A percentile compares a stretch with the other conserved stretches of the same genome.
Conservation (phyloP, 2,797 vertebrate genomes). For the Amphiprion clarkii region DNA sequence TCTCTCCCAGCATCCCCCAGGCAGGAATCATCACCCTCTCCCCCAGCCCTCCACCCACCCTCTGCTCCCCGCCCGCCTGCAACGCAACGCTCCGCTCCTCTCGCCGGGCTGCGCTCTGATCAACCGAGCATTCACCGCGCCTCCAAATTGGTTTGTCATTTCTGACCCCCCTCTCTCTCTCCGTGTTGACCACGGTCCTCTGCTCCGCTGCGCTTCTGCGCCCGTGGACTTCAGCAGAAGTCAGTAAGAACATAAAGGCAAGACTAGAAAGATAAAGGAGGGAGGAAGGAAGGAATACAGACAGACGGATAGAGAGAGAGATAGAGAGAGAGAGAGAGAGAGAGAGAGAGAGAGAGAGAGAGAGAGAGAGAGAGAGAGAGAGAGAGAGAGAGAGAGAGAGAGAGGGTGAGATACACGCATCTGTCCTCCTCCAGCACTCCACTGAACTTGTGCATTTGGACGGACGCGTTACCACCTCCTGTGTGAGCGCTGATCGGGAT, state of each 20-base stretch:
- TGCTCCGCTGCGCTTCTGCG: conserved; percentile 59
- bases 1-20: conserved; percentile 71
- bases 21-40: conserved; percentile 74
- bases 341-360: conserved; percentile 53
- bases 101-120: conserved; percentile 70
- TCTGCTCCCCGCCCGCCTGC: conserved; percentile 66
- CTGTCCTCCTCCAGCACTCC: conserved; percentile 72
- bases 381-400: conserved; percentile 44
- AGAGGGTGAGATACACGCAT: conserved; percentile 61
- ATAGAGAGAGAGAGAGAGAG: conserved; percentile 36
- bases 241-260: conserved; percentile 71
- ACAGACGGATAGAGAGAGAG: conserved; percentile 49
- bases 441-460: conserved; percentile 72
- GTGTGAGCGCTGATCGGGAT: conserved; percentile 80
- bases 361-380: conserved; percentile 48
- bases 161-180: conserved; percentile 74
- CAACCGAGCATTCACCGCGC: conserved; percentile 77
- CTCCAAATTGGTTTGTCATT: conserved; percentile 88
- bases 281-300: conserved; percentile 34
- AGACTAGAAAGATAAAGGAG: conserved; percentile 39
- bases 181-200: conserved; percentile 66
- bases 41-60: conserved; percentile 37
- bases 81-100: conserved; percentile 69
- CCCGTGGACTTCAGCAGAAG: conserved; percentile 72
- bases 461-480: conserved; percentile 59